Evolutionary conservation across 2,888 invertebrate species (phyloP).

Genomic region (Scrobipalpa costella): DNA sequence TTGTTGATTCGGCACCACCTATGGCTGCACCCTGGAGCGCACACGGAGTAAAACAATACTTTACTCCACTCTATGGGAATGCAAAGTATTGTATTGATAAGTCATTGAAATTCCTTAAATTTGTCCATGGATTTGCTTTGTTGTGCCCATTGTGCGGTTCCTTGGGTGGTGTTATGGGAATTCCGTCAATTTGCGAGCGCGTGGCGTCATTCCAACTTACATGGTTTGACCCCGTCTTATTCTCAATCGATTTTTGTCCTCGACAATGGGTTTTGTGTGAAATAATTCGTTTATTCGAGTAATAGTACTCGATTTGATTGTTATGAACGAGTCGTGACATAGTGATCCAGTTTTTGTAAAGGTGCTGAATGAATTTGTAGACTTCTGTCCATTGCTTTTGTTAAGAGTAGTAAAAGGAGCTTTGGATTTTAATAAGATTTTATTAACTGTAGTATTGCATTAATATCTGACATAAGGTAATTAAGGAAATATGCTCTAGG

Average conservation of each 20-base stretch:
- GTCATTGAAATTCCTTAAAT: constrained; percentile 71
- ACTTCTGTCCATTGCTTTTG: background rate
- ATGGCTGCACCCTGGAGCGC: constrained; percentile 52
- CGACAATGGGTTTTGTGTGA: constrained; percentile 66
- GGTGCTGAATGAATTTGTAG: constrained; percentile 7
- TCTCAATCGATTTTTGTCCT: constrained; percentile 56
- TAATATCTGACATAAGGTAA: background rate
- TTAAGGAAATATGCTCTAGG: background rate
- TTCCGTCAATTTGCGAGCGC: constrained; percentile 73
- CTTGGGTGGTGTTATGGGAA: constrained; percentile 76
- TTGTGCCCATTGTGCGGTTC: constrained; percentile 58
- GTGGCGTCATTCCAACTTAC: constrained; percentile 66
- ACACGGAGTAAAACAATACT: constrained; percentile 68
- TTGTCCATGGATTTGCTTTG: constrained; percentile 55
- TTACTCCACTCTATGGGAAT: constrained; percentile 75
- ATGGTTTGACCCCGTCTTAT: constrained; percentile 46
- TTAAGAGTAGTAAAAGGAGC: background rate
- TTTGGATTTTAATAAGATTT: background rate
- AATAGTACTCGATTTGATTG: constrained; percentile 65
- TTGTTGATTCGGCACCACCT: constrained; percentile 32
- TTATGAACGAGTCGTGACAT: constrained; percentile 54
- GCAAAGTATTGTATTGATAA: constrained; percentile 78
- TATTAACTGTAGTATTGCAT: background rate
- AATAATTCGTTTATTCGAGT: constrained; percentile 65
- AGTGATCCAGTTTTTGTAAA: constrained; percentile 6